Percentiles rank a stretch among this genome's conserved stretches.
Evolutionary conservation across 2,888 invertebrate species (phyloP).

Genomic region (Xestobium rufovillosum): DNA sequence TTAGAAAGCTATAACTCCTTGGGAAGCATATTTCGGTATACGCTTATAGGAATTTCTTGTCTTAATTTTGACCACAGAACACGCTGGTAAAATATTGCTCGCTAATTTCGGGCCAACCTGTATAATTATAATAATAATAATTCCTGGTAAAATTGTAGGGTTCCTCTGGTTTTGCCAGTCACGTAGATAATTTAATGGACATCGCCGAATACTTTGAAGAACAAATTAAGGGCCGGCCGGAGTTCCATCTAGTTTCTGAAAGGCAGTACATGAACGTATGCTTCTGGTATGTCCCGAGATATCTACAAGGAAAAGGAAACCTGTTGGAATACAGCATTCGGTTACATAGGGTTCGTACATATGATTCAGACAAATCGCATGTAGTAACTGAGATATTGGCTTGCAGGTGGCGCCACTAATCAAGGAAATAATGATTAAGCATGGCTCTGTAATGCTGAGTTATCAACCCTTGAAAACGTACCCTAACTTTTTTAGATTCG

Average conservation of each 20-base stretch:
- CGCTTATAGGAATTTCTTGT: too few species aligned
- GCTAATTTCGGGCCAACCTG: too few species aligned
- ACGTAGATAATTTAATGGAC: slow-evolving; percentile 47
- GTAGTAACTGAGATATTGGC: slow-evolving; percentile 11
- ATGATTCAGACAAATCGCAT: not conserved
- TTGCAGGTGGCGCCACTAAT: slow-evolving; percentile 56
- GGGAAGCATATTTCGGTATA: too few species aligned
- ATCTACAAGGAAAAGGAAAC: slow-evolving; percentile 38
- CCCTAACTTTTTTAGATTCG: slow-evolving; percentile 62
- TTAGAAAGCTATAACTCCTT: too few species aligned
- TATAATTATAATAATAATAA: too few species aligned
- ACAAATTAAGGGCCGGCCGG: slow-evolving; percentile 37
- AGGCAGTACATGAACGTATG: slow-evolving; percentile 63
- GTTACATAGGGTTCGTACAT: slow-evolving; percentile 40
- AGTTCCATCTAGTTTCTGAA: slow-evolving; percentile 43
- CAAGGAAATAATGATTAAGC: slow-evolving; percentile 57
- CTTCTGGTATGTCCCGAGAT: slow-evolving; percentile 61
- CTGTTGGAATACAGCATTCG: slow-evolving; percentile 36
- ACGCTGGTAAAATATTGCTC: too few species aligned
- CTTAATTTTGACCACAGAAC: too few species aligned
- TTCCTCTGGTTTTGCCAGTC: slow-evolving; percentile 46
- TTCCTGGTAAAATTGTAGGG: slow-evolving; percentile 36
- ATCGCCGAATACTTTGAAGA: slow-evolving; percentile 43
- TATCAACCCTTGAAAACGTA: slow-evolving; percentile 56
- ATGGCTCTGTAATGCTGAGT: slow-evolving; percentile 57